A percentile compares a stretch with the other conserved stretches of the same genome.
Evolutionary conservation across 37 sponge, comb jelly and placozoan genomes (phyloP).

Genomic region (Hexactinellida sp.): DNA sequence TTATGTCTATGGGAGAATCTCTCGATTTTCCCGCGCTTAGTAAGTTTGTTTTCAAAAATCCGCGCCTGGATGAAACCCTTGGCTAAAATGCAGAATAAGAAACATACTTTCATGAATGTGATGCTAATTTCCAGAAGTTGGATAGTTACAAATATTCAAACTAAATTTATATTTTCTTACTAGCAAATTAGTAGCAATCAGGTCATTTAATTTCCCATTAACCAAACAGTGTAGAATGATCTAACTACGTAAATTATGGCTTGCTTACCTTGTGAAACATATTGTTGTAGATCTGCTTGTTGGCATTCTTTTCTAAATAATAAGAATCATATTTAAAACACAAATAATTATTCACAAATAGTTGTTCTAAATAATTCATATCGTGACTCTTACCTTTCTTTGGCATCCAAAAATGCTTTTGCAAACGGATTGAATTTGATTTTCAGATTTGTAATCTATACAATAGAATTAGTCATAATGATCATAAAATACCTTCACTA

Average conservation of each 20-base stretch:
- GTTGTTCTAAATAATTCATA: no score
- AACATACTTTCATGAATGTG: no score
- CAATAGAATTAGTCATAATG: background rate
- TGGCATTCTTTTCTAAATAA: conserved; percentile 12
- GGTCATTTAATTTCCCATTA: background rate
- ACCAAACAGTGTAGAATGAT: background rate
- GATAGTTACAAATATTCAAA: no score
- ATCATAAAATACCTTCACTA: background rate
- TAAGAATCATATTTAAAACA: background rate
- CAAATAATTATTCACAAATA: background rate
- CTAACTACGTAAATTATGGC: background rate
- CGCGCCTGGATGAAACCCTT: no score
- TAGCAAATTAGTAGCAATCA: background rate
- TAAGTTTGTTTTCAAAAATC: no score
- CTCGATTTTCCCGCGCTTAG: no score
- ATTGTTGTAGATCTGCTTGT: conserved; percentile 1
- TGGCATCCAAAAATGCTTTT: conserved; percentile 45
- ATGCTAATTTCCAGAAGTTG: no score
- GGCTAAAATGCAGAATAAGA: no score
- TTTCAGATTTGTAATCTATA: conserved; percentile 53
- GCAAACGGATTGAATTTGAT: conserved; percentile 71
- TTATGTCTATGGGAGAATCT: no score
- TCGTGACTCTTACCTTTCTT: conserved; percentile 15
- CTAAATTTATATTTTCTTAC: background rate
- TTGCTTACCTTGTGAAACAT: conserved; percentile 11